phyloP scores from a whole-genome alignment of 2,113 vertebrate genomes.

The Fulmarus glacialis region DNA sequence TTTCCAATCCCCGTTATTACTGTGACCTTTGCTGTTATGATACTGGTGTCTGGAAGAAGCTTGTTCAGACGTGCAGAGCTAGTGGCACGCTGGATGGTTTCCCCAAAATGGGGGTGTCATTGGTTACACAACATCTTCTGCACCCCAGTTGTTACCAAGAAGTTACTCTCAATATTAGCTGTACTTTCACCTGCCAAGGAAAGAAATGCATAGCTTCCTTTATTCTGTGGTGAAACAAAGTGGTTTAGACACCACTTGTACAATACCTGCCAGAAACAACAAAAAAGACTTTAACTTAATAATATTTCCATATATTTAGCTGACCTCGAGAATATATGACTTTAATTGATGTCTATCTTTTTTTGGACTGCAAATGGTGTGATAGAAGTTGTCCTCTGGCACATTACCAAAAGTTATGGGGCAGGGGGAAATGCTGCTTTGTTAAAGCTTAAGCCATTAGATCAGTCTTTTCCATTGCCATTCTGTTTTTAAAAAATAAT shows the following conservation, averaged over 20 bases:
- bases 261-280: slow-evolving; percentile 49
- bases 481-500: not conserved
- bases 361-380: not conserved
- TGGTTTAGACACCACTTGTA: slow-evolving; percentile 43
- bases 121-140: not conserved
- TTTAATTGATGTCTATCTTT: slow-evolving; percentile 52
- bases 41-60: not conserved
- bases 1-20: not conserved
- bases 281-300: slow-evolving; percentile 45
- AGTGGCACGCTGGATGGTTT: not conserved
- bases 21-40: not conserved
- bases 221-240: slow-evolving; percentile 48
- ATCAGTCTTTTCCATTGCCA: not conserved
- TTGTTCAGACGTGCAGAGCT: not conserved
- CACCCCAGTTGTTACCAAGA: not conserved
- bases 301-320: slow-evolving; percentile 48
- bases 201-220: slow-evolving; percentile 43
- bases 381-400: slow-evolving; percentile 33
- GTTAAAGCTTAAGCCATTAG: slow-evolving; percentile 16
- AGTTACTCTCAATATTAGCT: slow-evolving; percentile 34
- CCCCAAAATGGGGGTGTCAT: not conserved
- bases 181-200: slow-evolving; percentile 46
- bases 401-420: not conserved
- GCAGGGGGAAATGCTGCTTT: not conserved
- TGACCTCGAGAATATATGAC: slow-evolving; percentile 37